Evolutionary conservation across 1,140 invertebrate genomes (phyloP).

Genomic region (Drosophila sproati): DNA sequence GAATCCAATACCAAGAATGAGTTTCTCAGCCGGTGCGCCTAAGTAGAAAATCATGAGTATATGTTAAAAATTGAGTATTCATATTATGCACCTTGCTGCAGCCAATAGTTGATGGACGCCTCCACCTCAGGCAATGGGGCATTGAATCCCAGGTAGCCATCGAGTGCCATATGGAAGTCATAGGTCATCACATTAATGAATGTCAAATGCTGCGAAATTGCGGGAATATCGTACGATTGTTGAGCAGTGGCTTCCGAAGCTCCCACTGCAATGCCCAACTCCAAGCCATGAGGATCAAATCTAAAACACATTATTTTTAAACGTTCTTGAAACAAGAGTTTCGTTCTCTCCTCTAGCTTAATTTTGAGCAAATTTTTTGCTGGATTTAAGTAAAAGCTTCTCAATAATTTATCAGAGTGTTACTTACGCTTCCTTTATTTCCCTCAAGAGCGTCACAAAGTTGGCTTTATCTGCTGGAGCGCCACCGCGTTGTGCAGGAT

Average conservation of each 20-base stretch:
- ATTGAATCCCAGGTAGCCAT: slow-evolving; percentile 86
- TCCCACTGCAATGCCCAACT: slow-evolving; percentile 88
- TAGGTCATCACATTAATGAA: slow-evolving; percentile 90
- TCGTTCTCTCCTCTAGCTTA: too few relatives aligned
- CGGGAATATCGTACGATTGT: slow-evolving; percentile 87
- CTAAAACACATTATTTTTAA: slow-evolving; percentile 28
- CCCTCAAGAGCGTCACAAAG: slow-evolving; percentile 85
- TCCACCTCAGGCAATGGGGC: slow-evolving; percentile 86
- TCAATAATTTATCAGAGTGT: neutral
- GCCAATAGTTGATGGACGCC: slow-evolving; percentile 63
- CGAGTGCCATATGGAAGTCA: slow-evolving; percentile 87
- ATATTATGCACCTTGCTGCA: slow-evolving; percentile 57
- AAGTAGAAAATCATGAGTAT: slow-evolving; percentile 65
- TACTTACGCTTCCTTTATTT: slow-evolving; percentile 85
- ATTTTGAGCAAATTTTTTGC: too few relatives aligned
- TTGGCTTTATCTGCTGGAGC: slow-evolving; percentile 84
- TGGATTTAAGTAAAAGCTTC: too few relatives aligned
- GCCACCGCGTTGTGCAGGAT: slow-evolving; percentile 86
- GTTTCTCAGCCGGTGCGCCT: slow-evolving; percentile 85
- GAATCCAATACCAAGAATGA: slow-evolving; percentile 88
- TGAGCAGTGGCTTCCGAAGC: slow-evolving; percentile 85
- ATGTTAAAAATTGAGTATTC: neutral
- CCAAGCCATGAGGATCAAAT: slow-evolving; percentile 82
- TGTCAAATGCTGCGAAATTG: slow-evolving; percentile 86
- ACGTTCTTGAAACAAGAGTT: too few relatives aligned